Evolutionary conservation across 2,113 vertebrate species (phyloP).

Genomic region (Bucco capensis): DNA sequence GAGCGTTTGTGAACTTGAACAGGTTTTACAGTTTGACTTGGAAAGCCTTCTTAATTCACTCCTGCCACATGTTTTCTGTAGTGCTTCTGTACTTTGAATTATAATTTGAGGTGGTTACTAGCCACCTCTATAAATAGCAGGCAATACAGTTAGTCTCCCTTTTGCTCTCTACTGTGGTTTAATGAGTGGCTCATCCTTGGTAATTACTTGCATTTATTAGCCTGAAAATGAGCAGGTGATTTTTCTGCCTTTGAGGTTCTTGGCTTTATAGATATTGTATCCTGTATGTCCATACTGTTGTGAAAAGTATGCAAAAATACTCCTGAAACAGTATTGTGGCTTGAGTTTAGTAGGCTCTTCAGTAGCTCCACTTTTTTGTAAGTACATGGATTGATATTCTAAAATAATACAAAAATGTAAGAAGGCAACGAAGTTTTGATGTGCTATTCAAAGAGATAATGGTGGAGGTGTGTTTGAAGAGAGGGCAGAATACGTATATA

Average conservation of each 20-base stretch:
- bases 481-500: background rate
- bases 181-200: background rate
- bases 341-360: background rate
- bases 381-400: background rate
- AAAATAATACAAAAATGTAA: background rate
- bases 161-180: background rate
- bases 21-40: background rate
- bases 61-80: background rate
- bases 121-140: background rate
- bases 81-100: background rate
- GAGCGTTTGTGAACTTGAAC: background rate
- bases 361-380: background rate
- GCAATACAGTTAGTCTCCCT: background rate
- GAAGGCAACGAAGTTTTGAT: background rate
- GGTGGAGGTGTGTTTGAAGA: background rate
- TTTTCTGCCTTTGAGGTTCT: background rate
- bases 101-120: background rate
- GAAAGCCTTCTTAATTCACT: background rate
- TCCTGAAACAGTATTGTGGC: background rate
- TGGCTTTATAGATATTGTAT: background rate
- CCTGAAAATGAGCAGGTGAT: background rate
- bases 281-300: rapidly evolving
- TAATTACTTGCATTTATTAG: background rate
- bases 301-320: background rate
- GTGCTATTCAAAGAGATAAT: background rate